These are phyloP conservation scores for Epizoanthus illoricatus DNA, from an alignment of 92 coral and sea anemone genomes.

Conservation along the genomic window DNA sequence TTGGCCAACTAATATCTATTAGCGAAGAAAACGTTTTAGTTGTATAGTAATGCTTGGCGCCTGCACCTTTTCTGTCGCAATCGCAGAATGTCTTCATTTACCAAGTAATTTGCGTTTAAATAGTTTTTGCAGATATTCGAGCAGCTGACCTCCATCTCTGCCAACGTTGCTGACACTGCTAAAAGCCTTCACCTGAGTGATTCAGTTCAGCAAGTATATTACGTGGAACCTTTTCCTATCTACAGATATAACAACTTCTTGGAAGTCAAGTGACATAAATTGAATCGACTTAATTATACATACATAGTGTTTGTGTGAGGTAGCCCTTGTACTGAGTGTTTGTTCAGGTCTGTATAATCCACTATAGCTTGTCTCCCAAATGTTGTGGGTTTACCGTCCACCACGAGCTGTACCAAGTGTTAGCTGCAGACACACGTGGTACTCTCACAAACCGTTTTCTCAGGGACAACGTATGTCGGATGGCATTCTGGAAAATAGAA, in stretches of 20 bases:
- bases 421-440: slow-evolving; percentile 39
- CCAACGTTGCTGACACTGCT: too few relatives aligned
- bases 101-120: not conserved
- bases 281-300: too few relatives aligned
- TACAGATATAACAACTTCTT: too few relatives aligned
- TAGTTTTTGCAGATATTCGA: not conserved
- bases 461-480: slow-evolving; percentile 39
- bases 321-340: too few relatives aligned
- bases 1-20: too few relatives aligned
- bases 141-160: not conserved
- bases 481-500: slow-evolving; percentile 30
- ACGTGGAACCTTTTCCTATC: too few relatives aligned
- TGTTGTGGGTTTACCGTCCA: slow-evolving; percentile 31
- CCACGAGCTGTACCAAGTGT: slow-evolving; percentile 41
- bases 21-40: too few relatives aligned
- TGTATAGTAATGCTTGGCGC: not conserved
- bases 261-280: too few relatives aligned
- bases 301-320: too few relatives aligned
- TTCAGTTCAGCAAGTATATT: too few relatives aligned
- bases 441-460: slow-evolving; percentile 31
- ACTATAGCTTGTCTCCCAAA: slow-evolving; percentile 15
- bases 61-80: not conserved
- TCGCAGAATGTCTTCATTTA: not conserved
- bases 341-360: not conserved
- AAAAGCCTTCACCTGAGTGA: too few relatives aligned